These are phyloP conservation scores for Rhagophthalmus giganteus DNA, from an alignment of 2,888 invertebrate genomes.

Conservation along the genomic window DNA sequence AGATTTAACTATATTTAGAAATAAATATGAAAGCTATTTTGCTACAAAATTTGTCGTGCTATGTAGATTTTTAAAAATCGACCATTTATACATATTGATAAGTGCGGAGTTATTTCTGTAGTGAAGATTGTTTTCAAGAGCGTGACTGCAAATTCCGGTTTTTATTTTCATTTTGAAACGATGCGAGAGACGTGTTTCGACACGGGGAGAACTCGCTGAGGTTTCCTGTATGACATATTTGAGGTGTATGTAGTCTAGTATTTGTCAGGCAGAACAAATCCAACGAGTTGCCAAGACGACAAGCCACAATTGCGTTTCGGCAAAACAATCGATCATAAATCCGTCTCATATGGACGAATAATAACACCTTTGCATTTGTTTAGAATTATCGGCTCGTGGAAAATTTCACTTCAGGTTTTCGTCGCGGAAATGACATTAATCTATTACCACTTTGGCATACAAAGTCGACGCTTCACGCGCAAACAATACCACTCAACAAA, in stretches of 20 bases:
- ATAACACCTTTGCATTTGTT: constrained; percentile 6
- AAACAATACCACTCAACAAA: constrained; percentile 16
- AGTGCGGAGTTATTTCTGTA: too few species aligned
- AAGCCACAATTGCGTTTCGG: constrained; percentile 1
- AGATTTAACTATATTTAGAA: too few species aligned
- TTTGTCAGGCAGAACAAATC: constrained; percentile 19
- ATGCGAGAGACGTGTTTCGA: too few species aligned
- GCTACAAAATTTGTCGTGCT: too few species aligned
- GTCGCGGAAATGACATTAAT: constrained; percentile 21
- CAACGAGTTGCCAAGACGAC: constrained; percentile 13
- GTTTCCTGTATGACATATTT: constrained; percentile 11
- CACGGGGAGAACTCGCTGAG: too few species aligned
- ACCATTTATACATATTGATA: too few species aligned
- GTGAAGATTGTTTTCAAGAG: too few species aligned
- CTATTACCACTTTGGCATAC: constrained; percentile 6
- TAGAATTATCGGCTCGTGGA: constrained; percentile 13
- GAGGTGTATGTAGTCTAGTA: constrained; percentile 10
- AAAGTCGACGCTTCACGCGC: constrained; percentile 1
- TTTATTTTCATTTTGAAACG: too few species aligned
- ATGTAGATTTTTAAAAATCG: too few species aligned
- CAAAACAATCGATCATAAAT: too few species aligned
- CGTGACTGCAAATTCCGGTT: too few species aligned
- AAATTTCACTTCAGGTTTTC: constrained; percentile 3
- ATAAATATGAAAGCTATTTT: too few species aligned
- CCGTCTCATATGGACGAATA: constrained; percentile 5